Percentiles rank a stretch among this genome's conserved stretches.
These are phyloP conservation scores for Drosophila kokeensis DNA, from an alignment of 2,888 invertebrate species.

Conservation along the genomic window DNA sequence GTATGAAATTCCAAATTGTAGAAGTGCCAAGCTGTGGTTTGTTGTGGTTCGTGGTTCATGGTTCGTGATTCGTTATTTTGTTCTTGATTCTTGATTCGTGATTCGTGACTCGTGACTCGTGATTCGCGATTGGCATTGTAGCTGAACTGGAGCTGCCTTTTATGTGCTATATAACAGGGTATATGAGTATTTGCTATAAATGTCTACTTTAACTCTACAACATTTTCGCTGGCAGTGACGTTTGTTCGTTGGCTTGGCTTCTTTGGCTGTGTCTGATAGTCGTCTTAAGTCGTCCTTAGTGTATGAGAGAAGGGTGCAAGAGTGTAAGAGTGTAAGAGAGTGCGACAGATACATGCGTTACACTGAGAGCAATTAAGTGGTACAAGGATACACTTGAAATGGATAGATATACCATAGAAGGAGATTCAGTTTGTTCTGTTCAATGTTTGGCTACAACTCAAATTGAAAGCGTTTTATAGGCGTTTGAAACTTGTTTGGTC, in stretches of 20 bases:
- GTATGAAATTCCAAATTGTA: constrained; percentile 3
- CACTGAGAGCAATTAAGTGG: neutral
- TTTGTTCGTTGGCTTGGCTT: constrained; percentile 69
- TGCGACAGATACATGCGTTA: neutral
- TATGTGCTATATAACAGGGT: neutral
- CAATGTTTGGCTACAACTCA: constrained; percentile 4
- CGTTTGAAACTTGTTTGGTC: constrained; percentile 49
- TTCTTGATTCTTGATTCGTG: no score
- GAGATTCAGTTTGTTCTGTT: constrained; percentile 1
- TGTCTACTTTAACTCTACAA: constrained; percentile 28
- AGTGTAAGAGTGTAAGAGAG: neutral
- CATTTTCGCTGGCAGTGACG: constrained; percentile 65
- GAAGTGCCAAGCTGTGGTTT: constrained; percentile 14
- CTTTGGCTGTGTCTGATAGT: constrained; percentile 48
- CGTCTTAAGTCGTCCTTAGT: constrained; percentile 31
- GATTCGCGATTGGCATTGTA: constrained; percentile 43
- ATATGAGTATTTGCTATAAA: constrained; percentile 22
- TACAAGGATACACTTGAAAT: constrained; percentile 1
- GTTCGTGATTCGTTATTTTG: neutral
- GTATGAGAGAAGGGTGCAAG: constrained; percentile 1
- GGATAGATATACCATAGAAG: neutral
- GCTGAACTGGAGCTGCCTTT: constrained; percentile 18
- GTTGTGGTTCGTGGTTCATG: constrained; percentile 1
- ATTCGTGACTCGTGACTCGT: neutral
- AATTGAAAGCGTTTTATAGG: constrained; percentile 37